Evolutionary conservation across 2,888 invertebrate genomes (phyloP).

Genomic region (Pristionchus arcanus): DNA sequence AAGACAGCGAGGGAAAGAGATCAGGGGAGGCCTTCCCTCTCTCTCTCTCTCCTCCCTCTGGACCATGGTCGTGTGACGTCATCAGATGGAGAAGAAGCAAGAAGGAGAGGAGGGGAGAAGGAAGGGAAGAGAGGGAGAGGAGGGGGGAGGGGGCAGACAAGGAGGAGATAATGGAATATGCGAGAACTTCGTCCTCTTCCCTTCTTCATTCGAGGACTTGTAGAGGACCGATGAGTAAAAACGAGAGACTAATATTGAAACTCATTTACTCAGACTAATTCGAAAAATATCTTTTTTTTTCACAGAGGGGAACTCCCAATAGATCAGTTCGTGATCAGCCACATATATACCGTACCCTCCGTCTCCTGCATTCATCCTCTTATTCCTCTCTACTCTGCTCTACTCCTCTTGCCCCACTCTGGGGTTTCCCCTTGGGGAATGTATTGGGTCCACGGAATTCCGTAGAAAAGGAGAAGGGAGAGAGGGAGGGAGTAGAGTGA

Average conservation of each 20-base stretch:
- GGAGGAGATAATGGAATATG: background rate
- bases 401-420: background rate
- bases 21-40: slow-evolving; percentile 19
- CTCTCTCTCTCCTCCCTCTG: background rate
- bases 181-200: slow-evolving; percentile 26
- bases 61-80: slow-evolving; percentile 54
- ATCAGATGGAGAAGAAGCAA: slow-evolving; percentile 16
- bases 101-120: background rate
- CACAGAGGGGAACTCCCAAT: background rate
- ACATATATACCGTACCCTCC: background rate
- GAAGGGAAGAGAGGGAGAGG: background rate
- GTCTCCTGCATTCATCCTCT: background rate
- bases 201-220: background rate
- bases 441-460: background rate
- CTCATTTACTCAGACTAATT: background rate
- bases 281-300: background rate
- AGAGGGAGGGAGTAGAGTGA: slow-evolving; percentile 16
- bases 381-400: slow-evolving; percentile 17
- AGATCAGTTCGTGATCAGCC: background rate
- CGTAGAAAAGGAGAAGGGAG: slow-evolving; percentile 29
- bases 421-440: background rate
- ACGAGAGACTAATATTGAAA: slow-evolving; percentile 14
- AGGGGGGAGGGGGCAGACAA: background rate
- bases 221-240: background rate
- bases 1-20: slow-evolving; percentile 18